Evolutionary conservation across 1,140 invertebrate species (phyloP).

Genomic region (Bombus balteatus): DNA sequence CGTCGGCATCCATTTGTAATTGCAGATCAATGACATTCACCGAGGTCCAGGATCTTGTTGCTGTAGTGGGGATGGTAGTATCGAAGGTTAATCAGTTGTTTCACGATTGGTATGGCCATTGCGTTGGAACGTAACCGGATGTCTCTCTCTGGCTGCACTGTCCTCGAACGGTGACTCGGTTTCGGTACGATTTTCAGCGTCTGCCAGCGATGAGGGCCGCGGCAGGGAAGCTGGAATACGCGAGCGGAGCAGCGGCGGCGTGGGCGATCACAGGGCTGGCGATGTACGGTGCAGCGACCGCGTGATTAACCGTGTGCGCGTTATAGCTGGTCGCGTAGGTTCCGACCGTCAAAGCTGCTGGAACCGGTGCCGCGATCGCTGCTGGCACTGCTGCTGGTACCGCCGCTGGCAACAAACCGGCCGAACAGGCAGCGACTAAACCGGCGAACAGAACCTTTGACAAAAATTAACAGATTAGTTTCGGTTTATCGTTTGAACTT

Average conservation of each 20-base stretch:
- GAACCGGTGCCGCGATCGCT: constrained; percentile 80
- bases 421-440: constrained; percentile 77
- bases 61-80: background rate
- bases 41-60: background rate
- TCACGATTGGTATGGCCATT: background rate
- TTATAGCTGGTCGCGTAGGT: constrained; percentile 86
- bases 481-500: background rate
- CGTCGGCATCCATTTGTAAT: background rate
- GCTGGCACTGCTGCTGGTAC: constrained; percentile 77
- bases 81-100: constrained; percentile 18
- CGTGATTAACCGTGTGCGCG: constrained; percentile 86
- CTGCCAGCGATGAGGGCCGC: constrained; percentile 63
- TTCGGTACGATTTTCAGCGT: constrained; percentile 55
- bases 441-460: constrained; percentile 82
- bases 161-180: background rate
- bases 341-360: constrained; percentile 83
- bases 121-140: constrained; percentile 27
- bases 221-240: constrained; percentile 66
- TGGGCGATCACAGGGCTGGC: constrained; percentile 78
- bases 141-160: background rate
- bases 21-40: background rate
- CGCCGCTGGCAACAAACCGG: constrained; percentile 69
- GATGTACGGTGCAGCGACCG: constrained; percentile 83
- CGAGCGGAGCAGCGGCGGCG: constrained; percentile 72
- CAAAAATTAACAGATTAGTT: constrained; percentile 20